A percentile compares a stretch with the other conserved stretches of the same genome.
phyloP scores from a whole-genome alignment of 1,140 invertebrate species.

The Elysia chlorotica region DNA sequence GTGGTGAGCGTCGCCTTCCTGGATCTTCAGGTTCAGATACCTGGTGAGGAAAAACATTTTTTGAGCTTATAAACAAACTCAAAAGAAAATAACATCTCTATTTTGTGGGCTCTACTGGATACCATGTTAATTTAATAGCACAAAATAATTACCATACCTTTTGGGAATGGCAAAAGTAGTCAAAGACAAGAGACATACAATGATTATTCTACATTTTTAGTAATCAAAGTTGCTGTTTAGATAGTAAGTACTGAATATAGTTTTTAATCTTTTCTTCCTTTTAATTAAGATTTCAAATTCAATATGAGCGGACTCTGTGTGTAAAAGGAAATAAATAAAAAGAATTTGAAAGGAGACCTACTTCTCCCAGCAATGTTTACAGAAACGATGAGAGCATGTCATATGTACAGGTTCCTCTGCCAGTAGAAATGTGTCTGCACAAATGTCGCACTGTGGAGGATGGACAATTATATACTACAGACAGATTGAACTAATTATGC shows the following conservation, averaged over 20 bases:
- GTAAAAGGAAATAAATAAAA: too few relatives aligned
- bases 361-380: conserved; percentile 71
- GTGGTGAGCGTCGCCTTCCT: conserved; percentile 72
- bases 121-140: not conserved
- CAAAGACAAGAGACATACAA: too few relatives aligned
- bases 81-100: conserved; percentile 15
- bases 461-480: not conserved
- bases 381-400: conserved; percentile 72
- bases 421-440: conserved; percentile 57
- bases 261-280: too few relatives aligned
- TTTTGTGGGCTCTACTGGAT: not conserved
- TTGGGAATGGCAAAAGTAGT: too few relatives aligned
- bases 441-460: conserved; percentile 72
- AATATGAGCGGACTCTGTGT: too few relatives aligned
- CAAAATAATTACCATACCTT: too few relatives aligned
- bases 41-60: too few relatives aligned
- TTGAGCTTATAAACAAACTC: too few relatives aligned
- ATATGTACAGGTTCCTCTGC: conserved; percentile 63
- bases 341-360: conserved; percentile 38
- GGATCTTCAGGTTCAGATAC: conserved; percentile 73
- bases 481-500: not conserved
- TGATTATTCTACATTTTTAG: too few relatives aligned
- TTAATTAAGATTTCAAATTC: too few relatives aligned
- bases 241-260: too few relatives aligned
- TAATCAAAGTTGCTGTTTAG: too few relatives aligned